Conservation (phyloP, 2,113 vertebrate species). For the Lophotis ruficrista region DNA sequence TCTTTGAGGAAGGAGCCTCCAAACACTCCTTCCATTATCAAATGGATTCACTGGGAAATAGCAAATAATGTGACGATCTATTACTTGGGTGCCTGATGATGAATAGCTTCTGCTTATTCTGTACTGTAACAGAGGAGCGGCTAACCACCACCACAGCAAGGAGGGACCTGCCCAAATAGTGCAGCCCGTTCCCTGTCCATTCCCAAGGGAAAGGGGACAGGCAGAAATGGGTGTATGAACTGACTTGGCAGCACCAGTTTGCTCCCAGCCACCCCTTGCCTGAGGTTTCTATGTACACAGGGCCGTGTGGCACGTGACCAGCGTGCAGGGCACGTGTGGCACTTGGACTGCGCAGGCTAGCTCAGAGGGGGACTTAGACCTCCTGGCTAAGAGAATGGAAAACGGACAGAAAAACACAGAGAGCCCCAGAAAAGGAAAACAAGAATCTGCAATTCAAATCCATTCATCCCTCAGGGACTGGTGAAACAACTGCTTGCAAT, state of each 20-base stretch:
- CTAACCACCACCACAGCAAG: neutral
- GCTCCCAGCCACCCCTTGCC: neutral
- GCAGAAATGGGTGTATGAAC: neutral
- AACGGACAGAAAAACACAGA: neutral
- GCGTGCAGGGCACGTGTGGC: fast-evolving
- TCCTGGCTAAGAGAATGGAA: neutral
- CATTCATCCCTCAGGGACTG: neutral
- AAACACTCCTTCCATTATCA: neutral
- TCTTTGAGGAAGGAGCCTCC: neutral
- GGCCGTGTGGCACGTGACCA: fast-evolving
- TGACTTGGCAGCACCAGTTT: neutral
- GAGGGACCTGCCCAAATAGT: neutral
- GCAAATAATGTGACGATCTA: neutral
- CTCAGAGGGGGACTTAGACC: neutral
- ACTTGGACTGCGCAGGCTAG: neutral
- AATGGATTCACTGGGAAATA: neutral
- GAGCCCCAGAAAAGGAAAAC: neutral
- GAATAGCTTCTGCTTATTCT: neutral
- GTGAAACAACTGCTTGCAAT: conserved; percentile 42
- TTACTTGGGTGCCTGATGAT: neutral
- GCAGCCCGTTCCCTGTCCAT: neutral
- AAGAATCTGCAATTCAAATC: conserved; percentile 55
- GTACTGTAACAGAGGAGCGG: neutral
- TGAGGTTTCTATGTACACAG: neutral
- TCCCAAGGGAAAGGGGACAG: neutral